phyloP scores from a whole-genome alignment of 1,140 invertebrate genomes.

The Neodiprion fabricii region DNA sequence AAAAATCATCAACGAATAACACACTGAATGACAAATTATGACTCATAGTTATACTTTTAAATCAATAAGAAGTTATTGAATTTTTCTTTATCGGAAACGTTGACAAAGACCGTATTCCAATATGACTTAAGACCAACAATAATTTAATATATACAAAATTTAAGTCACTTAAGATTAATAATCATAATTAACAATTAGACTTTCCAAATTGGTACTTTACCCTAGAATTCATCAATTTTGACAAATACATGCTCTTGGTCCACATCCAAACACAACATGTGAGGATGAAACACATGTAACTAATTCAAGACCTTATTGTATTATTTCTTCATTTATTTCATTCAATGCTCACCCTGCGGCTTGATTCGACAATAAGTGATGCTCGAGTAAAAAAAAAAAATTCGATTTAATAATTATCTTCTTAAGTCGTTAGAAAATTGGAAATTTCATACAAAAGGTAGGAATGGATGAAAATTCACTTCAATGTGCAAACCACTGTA shows the following conservation, averaged over 20 bases:
- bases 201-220: constrained; percentile 19
- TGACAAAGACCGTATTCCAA: neutral
- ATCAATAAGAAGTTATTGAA: neutral
- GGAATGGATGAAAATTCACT: constrained; percentile 32
- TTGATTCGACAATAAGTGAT: constrained; percentile 11
- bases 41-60: neutral
- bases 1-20: constrained; percentile 11
- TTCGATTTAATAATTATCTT: neutral
- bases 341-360: neutral
- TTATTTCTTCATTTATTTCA: neutral
- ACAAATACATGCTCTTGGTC: constrained; percentile 27
- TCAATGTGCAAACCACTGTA: constrained; percentile 30
- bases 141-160: constrained; percentile 52
- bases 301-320: constrained; percentile 16
- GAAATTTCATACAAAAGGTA: constrained; percentile 20
- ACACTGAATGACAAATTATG: neutral
- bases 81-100: neutral
- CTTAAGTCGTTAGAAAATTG: constrained; percentile 11
- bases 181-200: constrained; percentile 27
- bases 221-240: constrained; percentile 16
- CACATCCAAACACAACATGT: constrained; percentile 30
- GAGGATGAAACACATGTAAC: constrained; percentile 25
- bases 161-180: constrained; percentile 42
- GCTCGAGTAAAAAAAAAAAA: constrained; percentile 14
- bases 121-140: constrained; percentile 35